Conservation (phyloP, 2,888 invertebrate species). For the Timandra comae region DNA sequence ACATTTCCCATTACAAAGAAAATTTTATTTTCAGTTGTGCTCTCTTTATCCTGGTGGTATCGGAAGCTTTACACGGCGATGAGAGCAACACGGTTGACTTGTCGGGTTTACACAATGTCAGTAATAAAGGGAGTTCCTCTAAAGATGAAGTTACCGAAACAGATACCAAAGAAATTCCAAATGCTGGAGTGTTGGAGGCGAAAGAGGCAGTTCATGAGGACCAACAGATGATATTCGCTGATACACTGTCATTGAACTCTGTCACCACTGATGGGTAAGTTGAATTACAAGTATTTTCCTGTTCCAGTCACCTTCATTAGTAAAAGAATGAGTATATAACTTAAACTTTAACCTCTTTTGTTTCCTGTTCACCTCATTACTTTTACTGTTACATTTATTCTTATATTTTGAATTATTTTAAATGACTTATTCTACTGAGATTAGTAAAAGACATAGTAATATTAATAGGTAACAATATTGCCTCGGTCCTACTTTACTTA, state of each 20-base stretch:
- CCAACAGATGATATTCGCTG: slow-evolving; percentile 59
- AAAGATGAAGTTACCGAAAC: slow-evolving; percentile 8
- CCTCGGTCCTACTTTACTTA: too few relatives aligned
- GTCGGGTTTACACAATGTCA: slow-evolving; percentile 65
- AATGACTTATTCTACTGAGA: too few relatives aligned
- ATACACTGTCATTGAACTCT: slow-evolving; percentile 72
- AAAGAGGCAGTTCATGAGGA: too few relatives aligned
- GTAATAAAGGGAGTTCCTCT: slow-evolving; percentile 38
- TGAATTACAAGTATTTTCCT: too few relatives aligned
- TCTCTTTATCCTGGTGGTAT: slow-evolving; percentile 77
- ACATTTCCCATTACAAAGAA: background rate
- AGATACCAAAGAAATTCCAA: slow-evolving; percentile 7
- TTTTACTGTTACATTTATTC: too few relatives aligned
- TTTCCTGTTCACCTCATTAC: too few relatives aligned
- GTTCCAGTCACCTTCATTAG: too few relatives aligned
- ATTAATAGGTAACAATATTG: too few relatives aligned
- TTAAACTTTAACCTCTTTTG: too few relatives aligned
- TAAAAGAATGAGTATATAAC: too few relatives aligned
- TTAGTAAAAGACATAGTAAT: too few relatives aligned
- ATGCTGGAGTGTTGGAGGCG: slow-evolving; percentile 19
- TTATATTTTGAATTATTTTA: too few relatives aligned
- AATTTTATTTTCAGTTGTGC: slow-evolving; percentile 65
- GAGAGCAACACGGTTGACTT: slow-evolving; percentile 48
- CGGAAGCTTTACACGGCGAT: slow-evolving; percentile 69
- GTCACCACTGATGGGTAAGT: slow-evolving; percentile 77